Base-by-base conservation (phyloP, 2,797 vertebrate genomes). In the Sebastes oblongus region DNA sequence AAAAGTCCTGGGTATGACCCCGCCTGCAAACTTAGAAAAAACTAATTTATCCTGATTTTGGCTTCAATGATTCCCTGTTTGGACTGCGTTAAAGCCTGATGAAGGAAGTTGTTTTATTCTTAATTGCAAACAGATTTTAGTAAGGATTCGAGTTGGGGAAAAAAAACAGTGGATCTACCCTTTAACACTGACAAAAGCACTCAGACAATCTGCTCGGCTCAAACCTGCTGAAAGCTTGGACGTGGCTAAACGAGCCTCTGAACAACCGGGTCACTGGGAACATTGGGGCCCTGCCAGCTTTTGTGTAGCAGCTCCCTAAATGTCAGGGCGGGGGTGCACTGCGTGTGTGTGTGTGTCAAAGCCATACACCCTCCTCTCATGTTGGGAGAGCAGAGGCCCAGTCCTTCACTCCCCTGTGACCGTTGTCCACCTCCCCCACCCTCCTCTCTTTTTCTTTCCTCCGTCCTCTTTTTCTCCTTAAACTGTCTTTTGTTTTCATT, bases 401-500 rank as follows among this genome's bases (percentile, higher is more conserved):
- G 87, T 82, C 87, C 91, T 93, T 92, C 92, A 93, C 94, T 93
- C 86, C 83, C 75, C 84, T 89, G 83, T 88, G 86, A 84, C 91
- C 75, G 85, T 89, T 95, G 88, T 92, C 83, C 78, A 12, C 67
- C 73, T 65, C 85, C 18, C 85, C 42, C 16, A n/a, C 27, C 58
- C 67, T 29, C 67, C 69, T 80, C 54, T 56, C 54, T 34, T 85
- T 71, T 86, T 65, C 83, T 85, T 86, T 81, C 88, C 81, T 87
- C 81, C 73, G 60, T 83, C 83, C 83, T 90, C 82, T 88, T 91
- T 92, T 90, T 88, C 90, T 93, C 93, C 89, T 94, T 93, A 93
- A 95, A 94, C 85, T 93, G 68, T 94, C 89, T 88, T 90, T 94
- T 94, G 93, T 96, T 96, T 95, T 94, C 94, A 96, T 96, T 92